phyloP scores from a whole-genome alignment of 2,797 vertebrate species.

The Sebastiscus albofasciatus region DNA sequence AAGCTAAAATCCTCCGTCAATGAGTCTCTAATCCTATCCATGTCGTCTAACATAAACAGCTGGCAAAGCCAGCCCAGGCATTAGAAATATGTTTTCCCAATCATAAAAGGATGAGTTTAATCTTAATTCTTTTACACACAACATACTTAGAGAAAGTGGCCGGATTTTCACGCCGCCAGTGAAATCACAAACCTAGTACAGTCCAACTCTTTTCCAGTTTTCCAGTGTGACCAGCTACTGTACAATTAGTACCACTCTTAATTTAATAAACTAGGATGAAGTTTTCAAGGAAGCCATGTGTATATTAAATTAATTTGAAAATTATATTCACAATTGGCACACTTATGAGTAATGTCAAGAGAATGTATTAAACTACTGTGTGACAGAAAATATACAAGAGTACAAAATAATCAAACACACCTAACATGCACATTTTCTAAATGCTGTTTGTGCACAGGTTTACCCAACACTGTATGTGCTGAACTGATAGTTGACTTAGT shows the following conservation, averaged over 20 bases:
- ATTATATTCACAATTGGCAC: not conserved
- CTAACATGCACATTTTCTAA: not conserved
- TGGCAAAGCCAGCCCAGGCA: slow-evolving; percentile 68
- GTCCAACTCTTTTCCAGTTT: not conserved
- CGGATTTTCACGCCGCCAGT: slow-evolving; percentile 55
- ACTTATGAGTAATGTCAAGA: not conserved
- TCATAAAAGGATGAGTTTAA: slow-evolving; percentile 77
- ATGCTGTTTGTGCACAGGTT: slow-evolving; percentile 17
- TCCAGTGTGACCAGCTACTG: not conserved
- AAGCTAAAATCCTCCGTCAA: slow-evolving; percentile 90
- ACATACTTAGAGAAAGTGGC: slow-evolving; percentile 68
- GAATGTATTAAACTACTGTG: not conserved
- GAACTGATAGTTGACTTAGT: slow-evolving; percentile 38
- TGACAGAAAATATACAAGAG: not conserved
- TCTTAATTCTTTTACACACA: slow-evolving; percentile 72
- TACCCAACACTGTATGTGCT: slow-evolving; percentile 11
- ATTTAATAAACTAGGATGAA: not conserved
- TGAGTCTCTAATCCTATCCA: slow-evolving; percentile 95
- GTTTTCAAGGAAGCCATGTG: not conserved
- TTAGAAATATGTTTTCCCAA: slow-evolving; percentile 73
- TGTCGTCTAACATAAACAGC: slow-evolving; percentile 80
- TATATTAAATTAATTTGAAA: not conserved
- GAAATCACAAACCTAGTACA: slow-evolving; percentile 15
- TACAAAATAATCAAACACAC: not conserved
- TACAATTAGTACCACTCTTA: not conserved